Evolutionary conservation across 2,797 vertebrate genomes (phyloP).

Genomic region (Semaprochilodus insignis): DNA sequence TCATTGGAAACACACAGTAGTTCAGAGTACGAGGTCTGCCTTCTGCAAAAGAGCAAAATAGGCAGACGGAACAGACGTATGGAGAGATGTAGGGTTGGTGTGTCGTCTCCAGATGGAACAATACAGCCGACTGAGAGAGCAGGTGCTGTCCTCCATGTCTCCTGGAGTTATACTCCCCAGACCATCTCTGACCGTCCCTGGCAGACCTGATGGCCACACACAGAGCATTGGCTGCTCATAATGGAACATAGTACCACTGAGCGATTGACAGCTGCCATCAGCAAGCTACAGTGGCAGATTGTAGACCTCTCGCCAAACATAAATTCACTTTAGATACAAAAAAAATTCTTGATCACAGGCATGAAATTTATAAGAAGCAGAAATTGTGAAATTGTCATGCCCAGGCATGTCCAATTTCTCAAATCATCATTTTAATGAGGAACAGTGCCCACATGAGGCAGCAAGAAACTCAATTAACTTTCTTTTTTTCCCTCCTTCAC

Average conservation of each 20-base stretch:
- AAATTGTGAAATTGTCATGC: constrained; percentile 10
- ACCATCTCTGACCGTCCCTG: constrained; percentile 29
- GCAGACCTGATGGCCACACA: constrained; percentile 23
- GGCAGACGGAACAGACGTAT: constrained; percentile 51
- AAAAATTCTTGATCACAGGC: not conserved
- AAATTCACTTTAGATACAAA: not conserved
- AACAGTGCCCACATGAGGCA: constrained; percentile 25
- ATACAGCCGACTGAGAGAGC: constrained; percentile 38
- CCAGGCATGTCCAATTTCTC: constrained; percentile 34
- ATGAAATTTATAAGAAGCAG: not conserved
- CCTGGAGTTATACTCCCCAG: not conserved
- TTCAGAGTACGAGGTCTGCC: constrained; percentile 3
- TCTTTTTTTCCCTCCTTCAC: not conserved
- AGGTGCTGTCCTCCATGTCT: constrained; percentile 46
- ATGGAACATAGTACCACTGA: not conserved
- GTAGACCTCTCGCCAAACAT: not conserved
- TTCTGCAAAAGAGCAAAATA: constrained; percentile 15
- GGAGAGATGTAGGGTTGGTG: constrained; percentile 43
- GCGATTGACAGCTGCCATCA: not conserved
- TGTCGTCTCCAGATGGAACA: constrained; percentile 31
- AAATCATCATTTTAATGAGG: constrained; percentile 47
- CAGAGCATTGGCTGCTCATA: not conserved
- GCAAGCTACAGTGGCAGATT: not conserved
- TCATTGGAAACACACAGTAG: constrained; percentile 6
- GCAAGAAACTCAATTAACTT: constrained; percentile 40